These are phyloP conservation scores for Octopus bimaculoides DNA, from an alignment of 1,140 invertebrate genomes.

Conservation along the genomic window DNA sequence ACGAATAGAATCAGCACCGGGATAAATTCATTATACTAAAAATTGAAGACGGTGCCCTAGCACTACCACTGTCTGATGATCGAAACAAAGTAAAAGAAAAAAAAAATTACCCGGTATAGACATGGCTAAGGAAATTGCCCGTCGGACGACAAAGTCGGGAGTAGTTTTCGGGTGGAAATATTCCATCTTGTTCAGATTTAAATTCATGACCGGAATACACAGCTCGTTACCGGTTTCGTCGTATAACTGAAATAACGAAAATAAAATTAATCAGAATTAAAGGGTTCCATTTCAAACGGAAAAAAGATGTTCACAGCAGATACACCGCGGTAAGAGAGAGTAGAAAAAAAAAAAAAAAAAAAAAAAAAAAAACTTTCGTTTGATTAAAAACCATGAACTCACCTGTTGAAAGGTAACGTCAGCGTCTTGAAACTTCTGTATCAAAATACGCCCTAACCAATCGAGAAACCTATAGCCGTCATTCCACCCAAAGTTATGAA, in stretches of 20 bases:
- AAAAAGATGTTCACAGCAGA: no score
- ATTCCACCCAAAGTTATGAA: background rate
- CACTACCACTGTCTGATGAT: no score
- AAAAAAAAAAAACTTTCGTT: no score
- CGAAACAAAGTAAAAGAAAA: no score
- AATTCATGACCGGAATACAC: conserved; percentile 43
- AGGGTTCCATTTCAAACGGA: background rate
- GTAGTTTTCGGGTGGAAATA: conserved; percentile 47
- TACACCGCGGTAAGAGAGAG: no score
- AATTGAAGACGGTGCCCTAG: no score
- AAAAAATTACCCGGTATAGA: conserved; percentile 37
- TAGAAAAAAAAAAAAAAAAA: no score
- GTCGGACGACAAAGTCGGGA: conserved; percentile 40
- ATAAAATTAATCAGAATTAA: background rate
- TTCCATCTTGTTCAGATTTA: conserved; percentile 34
- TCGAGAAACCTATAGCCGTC: background rate
- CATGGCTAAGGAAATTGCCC: conserved; percentile 46
- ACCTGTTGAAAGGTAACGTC: no score
- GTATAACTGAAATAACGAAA: conserved; percentile 27
- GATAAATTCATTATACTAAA: no score
- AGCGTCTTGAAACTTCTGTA: no score
- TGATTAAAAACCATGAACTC: no score
- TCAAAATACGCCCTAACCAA: background rate
- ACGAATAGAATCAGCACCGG: no score
- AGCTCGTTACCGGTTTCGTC: conserved; percentile 29